Evolutionary conservation across 2,113 vertebrate genomes (phyloP).

Genomic region (Xyliphius kryptos): DNA sequence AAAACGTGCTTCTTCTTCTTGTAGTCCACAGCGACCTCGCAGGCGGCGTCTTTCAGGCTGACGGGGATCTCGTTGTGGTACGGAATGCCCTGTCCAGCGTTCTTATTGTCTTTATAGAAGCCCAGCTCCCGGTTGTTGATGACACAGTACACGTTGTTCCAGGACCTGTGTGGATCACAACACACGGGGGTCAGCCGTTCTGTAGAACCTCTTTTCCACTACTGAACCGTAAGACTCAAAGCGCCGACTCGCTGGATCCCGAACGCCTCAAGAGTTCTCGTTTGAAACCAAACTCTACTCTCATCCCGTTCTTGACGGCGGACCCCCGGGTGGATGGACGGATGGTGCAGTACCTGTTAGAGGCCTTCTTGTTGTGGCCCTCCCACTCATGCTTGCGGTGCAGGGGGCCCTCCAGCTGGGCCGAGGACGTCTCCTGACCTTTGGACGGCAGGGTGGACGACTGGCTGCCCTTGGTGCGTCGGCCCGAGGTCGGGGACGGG

Average conservation of each 20-base stretch:
- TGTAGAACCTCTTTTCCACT: no score
- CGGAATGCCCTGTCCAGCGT: conserved; percentile 76
- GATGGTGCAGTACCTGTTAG: conserved; percentile 97
- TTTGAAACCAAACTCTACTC: no score
- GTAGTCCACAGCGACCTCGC: conserved; percentile 86
- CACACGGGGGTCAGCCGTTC: no score
- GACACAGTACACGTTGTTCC: conserved; percentile 94
- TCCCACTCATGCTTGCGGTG: conserved; percentile 95
- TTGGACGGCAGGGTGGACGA: conserved; percentile 80
- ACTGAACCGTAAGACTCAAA: no score
- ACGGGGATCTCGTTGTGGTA: conserved; percentile 85
- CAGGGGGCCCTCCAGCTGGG: conserved; percentile 83
- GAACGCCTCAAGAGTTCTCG: no score
- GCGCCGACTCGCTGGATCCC: no score
- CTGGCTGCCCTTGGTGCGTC: conserved; percentile 76
- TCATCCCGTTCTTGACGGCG: no score
- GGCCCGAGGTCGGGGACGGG: conserved; percentile 74
- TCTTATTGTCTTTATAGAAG: conserved; percentile 93
- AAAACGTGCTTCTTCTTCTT: conserved; percentile 98
- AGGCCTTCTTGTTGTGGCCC: conserved; percentile 92
- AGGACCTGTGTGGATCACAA: conserved; percentile 77
- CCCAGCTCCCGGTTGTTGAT: conserved; percentile 87
- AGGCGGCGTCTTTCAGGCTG: conserved; percentile 79
- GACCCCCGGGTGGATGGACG: no score
- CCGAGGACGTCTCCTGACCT: conserved; percentile 70